phyloP scores from a whole-genome alignment of 2,113 vertebrate genomes.

The Antidorcas marsupialis region DNA sequence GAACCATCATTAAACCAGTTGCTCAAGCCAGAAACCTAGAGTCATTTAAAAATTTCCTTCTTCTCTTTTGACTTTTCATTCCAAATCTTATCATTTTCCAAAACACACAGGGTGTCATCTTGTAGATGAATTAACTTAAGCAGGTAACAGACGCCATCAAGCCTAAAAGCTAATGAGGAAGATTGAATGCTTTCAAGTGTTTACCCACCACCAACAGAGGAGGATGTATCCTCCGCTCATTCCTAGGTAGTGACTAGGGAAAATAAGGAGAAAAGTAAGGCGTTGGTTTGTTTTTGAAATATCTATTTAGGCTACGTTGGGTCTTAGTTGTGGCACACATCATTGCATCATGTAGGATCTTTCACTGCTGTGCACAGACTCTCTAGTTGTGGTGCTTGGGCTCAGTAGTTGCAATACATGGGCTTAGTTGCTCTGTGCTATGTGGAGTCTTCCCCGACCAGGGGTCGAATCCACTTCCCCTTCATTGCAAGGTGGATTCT shows the following conservation, averaged over 20 bases:
- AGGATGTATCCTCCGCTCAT: background rate
- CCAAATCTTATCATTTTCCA: background rate
- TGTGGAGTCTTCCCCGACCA: background rate
- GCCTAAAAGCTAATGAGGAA: background rate
- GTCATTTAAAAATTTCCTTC: background rate
- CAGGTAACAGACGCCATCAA: background rate
- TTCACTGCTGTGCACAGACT: background rate
- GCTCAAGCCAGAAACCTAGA: background rate
- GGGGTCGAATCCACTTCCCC: background rate
- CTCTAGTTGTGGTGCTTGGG: background rate
- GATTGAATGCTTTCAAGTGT: background rate
- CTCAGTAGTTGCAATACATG: background rate
- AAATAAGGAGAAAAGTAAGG: background rate
- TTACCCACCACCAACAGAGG: background rate
- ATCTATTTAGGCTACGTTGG: fast-evolving
- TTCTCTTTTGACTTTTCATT: background rate
- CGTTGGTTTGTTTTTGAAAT: background rate
- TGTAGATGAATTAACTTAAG: background rate
- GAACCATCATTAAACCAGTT: background rate
- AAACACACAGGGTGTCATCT: background rate
- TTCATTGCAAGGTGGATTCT: background rate
- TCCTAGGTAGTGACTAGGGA: background rate
- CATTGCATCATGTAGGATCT: background rate
- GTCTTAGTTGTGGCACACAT: background rate
- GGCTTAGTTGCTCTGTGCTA: background rate